A percentile compares a stretch with the other conserved stretches of the same genome.
These are phyloP conservation scores for Lingula anatina DNA, from an alignment of 2,888 invertebrate genomes.

Conservation along the genomic window DNA sequence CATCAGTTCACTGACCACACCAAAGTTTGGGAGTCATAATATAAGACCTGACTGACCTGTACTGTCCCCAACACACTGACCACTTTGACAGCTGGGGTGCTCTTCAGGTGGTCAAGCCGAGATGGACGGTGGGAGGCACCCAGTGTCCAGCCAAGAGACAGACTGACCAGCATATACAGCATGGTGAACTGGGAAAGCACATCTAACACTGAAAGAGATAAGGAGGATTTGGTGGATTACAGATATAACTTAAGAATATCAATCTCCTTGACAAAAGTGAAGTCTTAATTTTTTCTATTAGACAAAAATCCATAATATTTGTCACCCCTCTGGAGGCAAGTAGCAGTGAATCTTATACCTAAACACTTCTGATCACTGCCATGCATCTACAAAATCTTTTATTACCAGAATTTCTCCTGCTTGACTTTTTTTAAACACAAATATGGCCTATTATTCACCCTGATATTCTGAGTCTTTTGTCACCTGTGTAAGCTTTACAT, in stretches of 20 bases:
- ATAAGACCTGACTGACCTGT: slow-evolving; percentile 26
- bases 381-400: too few species aligned
- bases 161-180: slow-evolving; percentile 42
- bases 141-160: slow-evolving; percentile 42
- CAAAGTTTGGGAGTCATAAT: too few species aligned
- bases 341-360: too few species aligned
- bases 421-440: too few species aligned
- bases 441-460: too few species aligned
- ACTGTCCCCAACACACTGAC: slow-evolving; percentile 32
- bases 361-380: too few species aligned
- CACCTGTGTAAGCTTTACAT: too few species aligned
- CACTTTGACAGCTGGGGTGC: slow-evolving; percentile 35
- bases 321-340: too few species aligned
- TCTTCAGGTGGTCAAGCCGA: slow-evolving; percentile 31
- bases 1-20: background rate
- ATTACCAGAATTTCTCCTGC: too few species aligned
- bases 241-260: background rate
- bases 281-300: slow-evolving; percentile 2
- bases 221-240: background rate
- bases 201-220: slow-evolving; percentile 32
- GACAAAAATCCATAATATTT: too few species aligned
- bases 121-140: slow-evolving; percentile 33
- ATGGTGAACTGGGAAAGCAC: slow-evolving; percentile 44
- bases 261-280: background rate
- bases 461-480: too few species aligned